Evolutionary conservation across 2,113 vertebrate genomes (phyloP).

Genomic region (Tyrannus savana): DNA sequence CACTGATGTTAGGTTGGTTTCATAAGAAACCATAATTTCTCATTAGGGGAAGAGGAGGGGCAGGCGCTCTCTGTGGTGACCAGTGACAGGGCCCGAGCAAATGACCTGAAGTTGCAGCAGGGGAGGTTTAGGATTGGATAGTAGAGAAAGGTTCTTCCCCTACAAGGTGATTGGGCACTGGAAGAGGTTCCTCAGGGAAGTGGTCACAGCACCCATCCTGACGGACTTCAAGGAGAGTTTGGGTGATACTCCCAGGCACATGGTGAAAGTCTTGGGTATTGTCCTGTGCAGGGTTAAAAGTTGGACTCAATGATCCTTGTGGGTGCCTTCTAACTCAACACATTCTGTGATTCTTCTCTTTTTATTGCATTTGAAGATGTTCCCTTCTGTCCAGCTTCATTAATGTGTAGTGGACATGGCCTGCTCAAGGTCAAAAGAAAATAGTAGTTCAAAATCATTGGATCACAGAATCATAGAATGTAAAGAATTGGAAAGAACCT

Average conservation of each 20-base stretch:
- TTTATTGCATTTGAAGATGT: background rate
- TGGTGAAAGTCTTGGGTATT: background rate
- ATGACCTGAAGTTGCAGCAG: background rate
- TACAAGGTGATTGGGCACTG: background rate
- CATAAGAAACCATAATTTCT: background rate
- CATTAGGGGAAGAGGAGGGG: background rate
- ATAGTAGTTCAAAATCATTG: background rate
- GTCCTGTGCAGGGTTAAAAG: background rate
- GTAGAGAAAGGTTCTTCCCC: background rate
- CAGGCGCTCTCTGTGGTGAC: background rate
- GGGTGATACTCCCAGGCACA: background rate
- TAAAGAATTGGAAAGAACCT: background rate
- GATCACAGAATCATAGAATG: background rate
- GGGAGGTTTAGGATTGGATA: background rate
- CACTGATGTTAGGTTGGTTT: background rate
- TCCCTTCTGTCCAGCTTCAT: background rate
- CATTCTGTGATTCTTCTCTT: background rate
- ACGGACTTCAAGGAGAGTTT: background rate
- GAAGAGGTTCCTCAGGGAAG: background rate
- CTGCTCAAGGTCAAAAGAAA: background rate
- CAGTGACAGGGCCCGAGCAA: background rate
- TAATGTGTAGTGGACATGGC: accelerated
- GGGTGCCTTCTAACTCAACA: background rate
- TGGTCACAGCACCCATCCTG: background rate
- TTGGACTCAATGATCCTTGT: background rate